Evolutionary conservation across 2,113 vertebrate genomes (phyloP), one percentile per base, ranked within the genome.

Genomic region (Willisornis vidua): DNA sequence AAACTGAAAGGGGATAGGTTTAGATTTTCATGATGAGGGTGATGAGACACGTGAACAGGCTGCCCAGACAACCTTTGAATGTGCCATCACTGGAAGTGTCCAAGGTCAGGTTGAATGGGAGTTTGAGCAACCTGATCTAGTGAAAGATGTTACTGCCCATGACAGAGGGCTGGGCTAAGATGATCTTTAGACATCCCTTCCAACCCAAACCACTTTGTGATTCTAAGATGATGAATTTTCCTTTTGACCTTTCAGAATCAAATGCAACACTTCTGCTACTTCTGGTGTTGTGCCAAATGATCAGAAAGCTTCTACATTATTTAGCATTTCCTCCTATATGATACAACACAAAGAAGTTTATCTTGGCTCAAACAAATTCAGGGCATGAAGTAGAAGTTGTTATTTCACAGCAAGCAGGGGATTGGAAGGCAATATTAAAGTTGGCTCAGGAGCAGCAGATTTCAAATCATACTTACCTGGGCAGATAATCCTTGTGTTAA

Each of bases 401-500:
- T 89, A 88, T 71, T 92, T 86, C 37, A 75, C 24, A 88, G 18
- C 39, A 51, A 81, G 43, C 33, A 71, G 68, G 39, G 46, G 43
- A 93, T 7, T 33, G 54, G 45, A 78, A 84, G 57, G 51, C 48
- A 51, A 28, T 65, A 46, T 26, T 52, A 14, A 52, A 63, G 33
- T 5, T 49, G 12, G 19, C 14, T 49, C 79, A 92, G 59, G 25
- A 93, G 57, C 14, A 57, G 13, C 3, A 31, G 46, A 71, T 68
- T 84, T 90, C 19, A 68, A 80, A 65, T 67, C 31, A 12, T 49
- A 41, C 63, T 92, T 98, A 99, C 99, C 99, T 74, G 99, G 99
- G 93, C 99, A 99, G 95, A 99, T 99, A 97, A 99, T 99, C 91
- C 99, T 98, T 2, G 99, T 99, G 97, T 99, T 99, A 95, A 99